phyloP scores from a whole-genome alignment of 1,140 invertebrate species.

The Bilobella aurantiaca region DNA sequence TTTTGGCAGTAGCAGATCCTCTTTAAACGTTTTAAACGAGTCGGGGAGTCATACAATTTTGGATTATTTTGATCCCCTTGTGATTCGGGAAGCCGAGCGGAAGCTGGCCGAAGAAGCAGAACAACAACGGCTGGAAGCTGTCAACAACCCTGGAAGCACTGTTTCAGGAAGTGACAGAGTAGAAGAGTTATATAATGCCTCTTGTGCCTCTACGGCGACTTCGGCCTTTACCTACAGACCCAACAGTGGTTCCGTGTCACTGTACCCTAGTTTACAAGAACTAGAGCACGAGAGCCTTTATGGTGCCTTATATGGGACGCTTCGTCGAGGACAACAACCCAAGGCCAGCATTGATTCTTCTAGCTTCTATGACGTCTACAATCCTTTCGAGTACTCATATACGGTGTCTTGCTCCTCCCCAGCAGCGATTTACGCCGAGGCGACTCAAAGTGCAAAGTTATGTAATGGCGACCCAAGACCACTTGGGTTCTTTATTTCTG shows the following conservation, averaged over 20 bases:
- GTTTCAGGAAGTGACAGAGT: neutral
- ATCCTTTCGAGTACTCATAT: conserved; percentile 75
- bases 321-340: neutral
- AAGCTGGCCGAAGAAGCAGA: neutral
- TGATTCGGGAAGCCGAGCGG: conserved; percentile 6
- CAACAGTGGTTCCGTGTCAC: neutral
- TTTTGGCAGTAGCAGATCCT: conserved; percentile 14
- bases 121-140: neutral
- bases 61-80: conserved; percentile 31
- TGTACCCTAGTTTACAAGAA: conserved; percentile 31
- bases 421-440: neutral
- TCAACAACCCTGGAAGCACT: neutral
- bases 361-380: conserved; percentile 72
- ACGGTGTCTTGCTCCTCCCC: conserved; percentile 22
- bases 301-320: conserved; percentile 42
- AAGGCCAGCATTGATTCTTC: conserved; percentile 40
- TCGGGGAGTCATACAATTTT: conserved; percentile 22
- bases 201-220: conserved; percentile 1
- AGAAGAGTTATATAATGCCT: neutral
- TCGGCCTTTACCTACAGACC: conserved; percentile 9
- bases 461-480: no score
- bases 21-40: neutral
- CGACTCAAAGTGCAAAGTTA: conserved; percentile 1
- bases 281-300: conserved; percentile 67
- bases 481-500: conserved; percentile 12